These are phyloP conservation scores for Endomychus coccineus DNA, from an alignment of 2,888 invertebrate species.

Conservation along the genomic window DNA sequence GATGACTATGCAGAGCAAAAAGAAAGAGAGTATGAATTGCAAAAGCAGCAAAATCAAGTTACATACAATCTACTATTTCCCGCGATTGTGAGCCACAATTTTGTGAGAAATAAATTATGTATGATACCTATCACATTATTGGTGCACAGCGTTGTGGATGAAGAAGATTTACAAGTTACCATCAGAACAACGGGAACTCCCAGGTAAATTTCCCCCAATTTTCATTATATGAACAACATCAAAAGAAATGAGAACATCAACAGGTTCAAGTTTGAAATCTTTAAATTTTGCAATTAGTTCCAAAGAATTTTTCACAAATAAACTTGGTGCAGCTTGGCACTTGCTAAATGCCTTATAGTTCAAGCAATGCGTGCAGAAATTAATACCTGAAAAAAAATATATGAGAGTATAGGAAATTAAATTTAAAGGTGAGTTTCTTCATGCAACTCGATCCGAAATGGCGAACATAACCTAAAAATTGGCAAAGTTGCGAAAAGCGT, in stretches of 20 bases:
- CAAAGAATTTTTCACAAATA: no score
- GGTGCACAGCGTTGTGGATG: slow-evolving; percentile 59
- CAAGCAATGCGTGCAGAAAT: no score
- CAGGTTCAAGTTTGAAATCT: no score
- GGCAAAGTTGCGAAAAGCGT: no score
- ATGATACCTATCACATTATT: slow-evolving; percentile 60
- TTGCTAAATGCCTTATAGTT: no score
- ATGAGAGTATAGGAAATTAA: no score
- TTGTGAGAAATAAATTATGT: slow-evolving; percentile 53
- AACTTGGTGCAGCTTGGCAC: background rate
- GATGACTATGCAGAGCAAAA: slow-evolving; percentile 10
- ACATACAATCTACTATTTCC: slow-evolving; percentile 54
- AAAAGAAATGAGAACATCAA: no score
- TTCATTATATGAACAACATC: background rate
- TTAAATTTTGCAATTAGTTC: no score
- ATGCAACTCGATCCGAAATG: no score
- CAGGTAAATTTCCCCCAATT: slow-evolving; percentile 10
- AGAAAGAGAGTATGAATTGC: slow-evolving; percentile 9
- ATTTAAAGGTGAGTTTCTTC: no score
- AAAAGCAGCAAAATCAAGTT: slow-evolving; percentile 46
- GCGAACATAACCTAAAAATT: no score
- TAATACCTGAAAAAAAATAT: no score
- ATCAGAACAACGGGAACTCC: slow-evolving; percentile 49
- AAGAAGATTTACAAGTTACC: slow-evolving; percentile 50
- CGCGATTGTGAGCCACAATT: slow-evolving; percentile 55